These are phyloP conservation scores for Plecotus auritus DNA, from an alignment of 2,113 vertebrate genomes.

Conservation along the genomic window DNA sequence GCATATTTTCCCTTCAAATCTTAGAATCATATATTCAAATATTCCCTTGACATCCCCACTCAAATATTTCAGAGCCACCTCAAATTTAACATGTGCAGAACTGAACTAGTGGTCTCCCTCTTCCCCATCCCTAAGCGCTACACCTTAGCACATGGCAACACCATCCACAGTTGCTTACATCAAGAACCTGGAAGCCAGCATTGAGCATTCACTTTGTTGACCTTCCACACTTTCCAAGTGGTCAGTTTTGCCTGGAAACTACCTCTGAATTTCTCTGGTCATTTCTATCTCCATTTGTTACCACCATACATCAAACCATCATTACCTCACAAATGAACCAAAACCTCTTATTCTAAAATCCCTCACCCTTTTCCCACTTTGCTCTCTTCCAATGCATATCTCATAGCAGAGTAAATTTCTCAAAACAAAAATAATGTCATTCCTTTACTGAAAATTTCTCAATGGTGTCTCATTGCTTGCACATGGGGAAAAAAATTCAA, in stretches of 20 bases:
- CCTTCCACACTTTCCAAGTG: neutral
- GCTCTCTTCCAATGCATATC: neutral
- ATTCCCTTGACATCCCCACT: neutral
- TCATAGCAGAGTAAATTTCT: neutral
- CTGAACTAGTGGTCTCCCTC: neutral
- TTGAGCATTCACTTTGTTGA: neutral
- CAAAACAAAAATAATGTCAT: neutral
- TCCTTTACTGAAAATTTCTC: neutral
- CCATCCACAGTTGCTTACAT: neutral
- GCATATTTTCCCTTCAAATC: neutral
- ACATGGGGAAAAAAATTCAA: neutral
- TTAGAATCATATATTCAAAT: neutral
- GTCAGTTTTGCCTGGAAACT: neutral
- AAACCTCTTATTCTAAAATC: neutral
- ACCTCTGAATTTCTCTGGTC: neutral
- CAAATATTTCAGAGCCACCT: neutral
- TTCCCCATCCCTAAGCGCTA: neutral
- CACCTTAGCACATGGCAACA: neutral
- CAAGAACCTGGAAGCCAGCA: neutral
- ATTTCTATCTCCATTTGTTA: neutral
- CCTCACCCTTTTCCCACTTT: neutral
- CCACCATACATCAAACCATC: neutral
- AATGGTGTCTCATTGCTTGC: neutral
- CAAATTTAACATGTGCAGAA: neutral
- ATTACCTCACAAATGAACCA: neutral